A percentile compares a stretch with the other conserved stretches of the same genome.
phyloP scores from a whole-genome alignment of 2,888 invertebrate species.

The Notocelia uddmanniana region DNA sequence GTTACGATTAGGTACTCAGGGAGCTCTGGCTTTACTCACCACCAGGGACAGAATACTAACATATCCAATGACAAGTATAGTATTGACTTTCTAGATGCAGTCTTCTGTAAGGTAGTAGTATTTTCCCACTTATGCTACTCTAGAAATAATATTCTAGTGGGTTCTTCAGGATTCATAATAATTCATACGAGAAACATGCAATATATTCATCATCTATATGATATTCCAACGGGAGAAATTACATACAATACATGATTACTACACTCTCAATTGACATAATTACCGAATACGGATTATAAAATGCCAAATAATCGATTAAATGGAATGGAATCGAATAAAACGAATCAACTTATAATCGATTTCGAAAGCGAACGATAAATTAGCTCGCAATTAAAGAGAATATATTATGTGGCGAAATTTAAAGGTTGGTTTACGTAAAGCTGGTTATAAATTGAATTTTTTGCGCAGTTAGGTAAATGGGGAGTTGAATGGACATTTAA shows the following conservation, averaged over 20 bases:
- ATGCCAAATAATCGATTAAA: conserved; percentile 31
- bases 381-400: conserved; percentile 23
- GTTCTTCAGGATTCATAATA: background rate
- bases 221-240: background rate
- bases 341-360: conserved; percentile 26
- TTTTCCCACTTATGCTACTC: background rate
- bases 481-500: conserved; percentile 18
- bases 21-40: background rate
- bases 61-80: background rate
- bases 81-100: background rate
- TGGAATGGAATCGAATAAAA: conserved; percentile 33
- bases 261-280: conserved; percentile 4
- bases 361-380: conserved; percentile 39
- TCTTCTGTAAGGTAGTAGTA: background rate
- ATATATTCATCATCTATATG: background rate
- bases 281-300: conserved; percentile 7
- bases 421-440: conserved; percentile 22
- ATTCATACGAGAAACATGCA: background rate
- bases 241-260: background rate
- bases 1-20: background rate
- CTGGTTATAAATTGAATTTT: conserved; percentile 19
- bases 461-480: conserved; percentile 18
- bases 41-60: background rate
- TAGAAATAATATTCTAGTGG: background rate
- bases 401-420: conserved; percentile 27